Percentiles rank a stretch among this genome's conserved stretches.
Evolutionary conservation across 2,113 vertebrate species (phyloP).

Genomic region (Dolichallabes microphthalmus): DNA sequence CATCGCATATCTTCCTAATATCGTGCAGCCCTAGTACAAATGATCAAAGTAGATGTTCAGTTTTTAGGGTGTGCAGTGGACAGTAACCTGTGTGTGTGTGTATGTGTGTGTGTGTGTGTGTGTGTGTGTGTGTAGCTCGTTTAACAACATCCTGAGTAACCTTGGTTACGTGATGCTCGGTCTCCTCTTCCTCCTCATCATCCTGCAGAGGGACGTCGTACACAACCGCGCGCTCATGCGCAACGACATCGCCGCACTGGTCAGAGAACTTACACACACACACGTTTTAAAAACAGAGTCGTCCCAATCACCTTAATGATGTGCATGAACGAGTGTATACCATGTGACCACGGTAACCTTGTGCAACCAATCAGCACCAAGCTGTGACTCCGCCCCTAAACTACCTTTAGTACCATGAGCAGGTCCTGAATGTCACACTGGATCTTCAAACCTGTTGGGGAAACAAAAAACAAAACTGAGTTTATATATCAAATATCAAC

Average conservation of each 20-base stretch:
- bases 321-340: neutral
- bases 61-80: neutral
- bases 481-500: neutral
- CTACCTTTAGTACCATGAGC: neutral
- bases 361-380: constrained; percentile 3
- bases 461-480: neutral
- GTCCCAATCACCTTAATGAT: neutral
- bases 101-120: neutral
- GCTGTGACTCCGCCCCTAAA: neutral
- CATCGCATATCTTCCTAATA: no score
- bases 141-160: constrained; percentile 99
- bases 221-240: constrained; percentile 84
- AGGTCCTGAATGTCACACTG: neutral
- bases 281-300: neutral
- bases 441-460: neutral
- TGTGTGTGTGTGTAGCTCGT: constrained; percentile 72
- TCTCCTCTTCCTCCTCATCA: constrained; percentile 90
- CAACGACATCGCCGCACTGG: constrained; percentile 78
- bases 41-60: neutral
- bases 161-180: constrained; percentile 94
- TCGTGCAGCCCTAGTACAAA: no score
- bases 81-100: neutral
- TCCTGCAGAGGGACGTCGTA: constrained; percentile 86
- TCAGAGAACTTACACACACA: constrained; percentile 54
- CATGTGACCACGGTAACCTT: neutral